Evolutionary conservation across 2,113 vertebrate genomes (phyloP).

Genomic region (Lipophrys pholis): DNA sequence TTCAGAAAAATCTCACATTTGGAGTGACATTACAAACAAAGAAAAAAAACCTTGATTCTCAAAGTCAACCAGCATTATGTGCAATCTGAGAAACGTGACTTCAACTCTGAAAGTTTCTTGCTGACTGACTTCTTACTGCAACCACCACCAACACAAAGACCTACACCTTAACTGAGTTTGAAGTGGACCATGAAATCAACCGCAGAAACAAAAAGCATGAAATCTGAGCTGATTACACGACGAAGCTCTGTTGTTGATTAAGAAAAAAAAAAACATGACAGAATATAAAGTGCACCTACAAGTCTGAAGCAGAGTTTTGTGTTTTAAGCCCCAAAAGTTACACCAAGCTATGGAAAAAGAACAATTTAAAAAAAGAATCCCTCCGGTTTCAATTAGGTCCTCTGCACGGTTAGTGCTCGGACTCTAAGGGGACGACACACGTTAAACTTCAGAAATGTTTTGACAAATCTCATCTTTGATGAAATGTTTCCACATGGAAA

Average conservation of each 20-base stretch:
- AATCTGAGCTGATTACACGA: not conserved
- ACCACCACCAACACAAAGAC: too few relatives aligned
- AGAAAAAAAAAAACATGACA: too few relatives aligned
- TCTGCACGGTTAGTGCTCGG: too few relatives aligned
- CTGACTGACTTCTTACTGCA: too few relatives aligned
- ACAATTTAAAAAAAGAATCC: not conserved
- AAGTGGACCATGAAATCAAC: too few relatives aligned
- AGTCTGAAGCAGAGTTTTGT: conserved; percentile 33
- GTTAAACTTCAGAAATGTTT: not conserved
- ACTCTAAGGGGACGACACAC: not conserved
- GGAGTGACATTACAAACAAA: conserved; percentile 7
- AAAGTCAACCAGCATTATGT: conserved; percentile 12
- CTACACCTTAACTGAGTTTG: too few relatives aligned
- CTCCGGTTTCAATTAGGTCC: not conserved
- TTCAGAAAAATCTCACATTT: conserved; percentile 48
- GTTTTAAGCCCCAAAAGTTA: conserved; percentile 18
- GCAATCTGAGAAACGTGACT: too few relatives aligned
- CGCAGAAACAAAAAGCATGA: too few relatives aligned
- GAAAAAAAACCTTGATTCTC: conserved; percentile 16
- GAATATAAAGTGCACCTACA: conserved; percentile 52
- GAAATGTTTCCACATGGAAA: not conserved
- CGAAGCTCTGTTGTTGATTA: too few relatives aligned
- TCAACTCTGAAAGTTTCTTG: too few relatives aligned
- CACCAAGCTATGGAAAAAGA: not conserved
- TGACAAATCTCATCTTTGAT: not conserved